Evolutionary conservation across 2,113 vertebrate species (phyloP).

Genomic region (Hemiprocne comata): DNA sequence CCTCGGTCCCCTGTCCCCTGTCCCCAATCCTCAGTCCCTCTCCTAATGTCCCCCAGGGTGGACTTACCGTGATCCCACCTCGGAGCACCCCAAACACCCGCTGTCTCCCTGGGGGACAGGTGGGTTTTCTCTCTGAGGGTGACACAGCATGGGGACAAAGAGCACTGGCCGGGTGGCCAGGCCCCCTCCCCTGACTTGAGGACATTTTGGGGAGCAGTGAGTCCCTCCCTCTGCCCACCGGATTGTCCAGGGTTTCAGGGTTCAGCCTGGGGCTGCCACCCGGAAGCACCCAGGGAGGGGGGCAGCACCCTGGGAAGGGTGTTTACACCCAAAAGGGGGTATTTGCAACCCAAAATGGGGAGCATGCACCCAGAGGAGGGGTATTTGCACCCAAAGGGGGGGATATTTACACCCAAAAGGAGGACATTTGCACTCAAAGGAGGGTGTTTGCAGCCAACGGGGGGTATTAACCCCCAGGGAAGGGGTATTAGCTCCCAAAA

Average conservation of each 20-base stretch:
- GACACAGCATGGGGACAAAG: neutral
- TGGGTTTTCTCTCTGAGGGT: neutral
- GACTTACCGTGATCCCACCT: neutral
- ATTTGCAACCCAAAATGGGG: neutral
- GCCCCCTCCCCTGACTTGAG: neutral
- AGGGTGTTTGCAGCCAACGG: neutral
- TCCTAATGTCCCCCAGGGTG: fast-evolving
- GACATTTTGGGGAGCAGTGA: neutral
- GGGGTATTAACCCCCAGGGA: neutral
- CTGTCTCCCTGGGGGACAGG: neutral
- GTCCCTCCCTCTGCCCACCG: neutral
- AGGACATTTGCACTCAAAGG: neutral
- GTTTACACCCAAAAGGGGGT: neutral
- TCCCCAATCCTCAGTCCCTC: no score
- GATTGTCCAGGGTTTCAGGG: neutral
- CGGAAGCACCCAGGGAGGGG: neutral
- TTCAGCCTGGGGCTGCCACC: neutral
- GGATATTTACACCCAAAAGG: neutral
- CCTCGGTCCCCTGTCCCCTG: neutral
- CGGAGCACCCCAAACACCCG: neutral
- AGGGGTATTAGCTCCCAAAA: no score
- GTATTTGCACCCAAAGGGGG: neutral
- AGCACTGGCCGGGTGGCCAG: no score
- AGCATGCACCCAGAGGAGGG: neutral
- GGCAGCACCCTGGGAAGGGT: neutral